A percentile compares a stretch with the other conserved stretches of the same genome.
Evolutionary conservation across 2,113 vertebrate species (phyloP).

Genomic region (Dasyornis broadbenti): DNA sequence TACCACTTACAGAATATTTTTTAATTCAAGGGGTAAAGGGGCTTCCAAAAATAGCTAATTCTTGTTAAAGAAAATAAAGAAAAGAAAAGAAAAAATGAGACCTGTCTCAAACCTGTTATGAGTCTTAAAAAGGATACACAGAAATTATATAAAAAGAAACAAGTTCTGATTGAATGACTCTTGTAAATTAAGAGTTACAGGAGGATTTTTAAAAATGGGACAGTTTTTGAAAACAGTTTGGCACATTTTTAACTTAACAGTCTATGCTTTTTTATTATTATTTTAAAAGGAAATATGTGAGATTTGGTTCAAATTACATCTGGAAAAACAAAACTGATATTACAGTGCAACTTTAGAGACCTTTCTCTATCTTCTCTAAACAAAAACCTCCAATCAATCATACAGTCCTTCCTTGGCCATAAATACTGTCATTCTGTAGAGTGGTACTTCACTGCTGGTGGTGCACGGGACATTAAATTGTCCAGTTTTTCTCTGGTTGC

Average conservation of each 20-base stretch:
- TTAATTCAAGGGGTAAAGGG: background rate
- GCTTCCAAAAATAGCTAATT: background rate
- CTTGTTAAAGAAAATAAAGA: background rate
- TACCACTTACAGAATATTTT: background rate
- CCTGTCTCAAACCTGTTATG: background rate
- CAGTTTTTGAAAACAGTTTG: background rate
- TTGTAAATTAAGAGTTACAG: background rate
- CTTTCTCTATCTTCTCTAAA: background rate
- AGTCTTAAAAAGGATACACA: background rate
- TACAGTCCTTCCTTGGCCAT: background rate
- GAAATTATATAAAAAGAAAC: background rate
- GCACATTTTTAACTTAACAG: background rate
- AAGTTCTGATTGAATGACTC: background rate
- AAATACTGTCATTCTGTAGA: background rate
- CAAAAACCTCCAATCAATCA: background rate
- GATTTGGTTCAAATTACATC: background rate
- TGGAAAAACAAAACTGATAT: background rate
- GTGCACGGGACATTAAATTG: background rate
- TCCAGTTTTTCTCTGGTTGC: background rate
- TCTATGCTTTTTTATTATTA: background rate
- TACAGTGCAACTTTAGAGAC: background rate
- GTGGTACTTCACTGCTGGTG: conserved; percentile 4
- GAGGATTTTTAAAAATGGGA: background rate
- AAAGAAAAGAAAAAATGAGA: background rate
- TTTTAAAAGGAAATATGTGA: background rate